phyloP scores from a whole-genome alignment of 92 coral and sea anemone genomes.

The Virgularia gustaviana region DNA sequence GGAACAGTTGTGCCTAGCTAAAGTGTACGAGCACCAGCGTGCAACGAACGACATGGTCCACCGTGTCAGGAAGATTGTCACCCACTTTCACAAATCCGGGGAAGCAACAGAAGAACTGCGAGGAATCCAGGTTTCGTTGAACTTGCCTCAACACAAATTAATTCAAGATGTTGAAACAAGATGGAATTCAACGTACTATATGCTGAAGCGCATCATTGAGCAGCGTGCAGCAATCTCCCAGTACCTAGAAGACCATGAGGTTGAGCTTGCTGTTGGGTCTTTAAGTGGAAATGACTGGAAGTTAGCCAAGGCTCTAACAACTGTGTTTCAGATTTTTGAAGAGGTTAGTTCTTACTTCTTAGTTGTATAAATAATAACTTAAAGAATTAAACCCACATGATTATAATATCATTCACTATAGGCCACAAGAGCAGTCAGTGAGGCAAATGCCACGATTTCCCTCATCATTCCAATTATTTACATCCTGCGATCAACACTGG shows the following conservation, averaged over 20 bases:
- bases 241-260: not conserved
- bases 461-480: not conserved
- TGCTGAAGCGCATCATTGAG: too few species aligned
- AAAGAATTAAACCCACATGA: not conserved
- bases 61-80: not conserved
- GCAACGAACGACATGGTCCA: conserved; percentile 1
- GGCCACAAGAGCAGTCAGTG: conserved; percentile 21
- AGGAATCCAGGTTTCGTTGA: too few species aligned
- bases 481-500: not conserved
- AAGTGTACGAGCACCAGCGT: conserved; percentile 8
- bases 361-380: too few species aligned
- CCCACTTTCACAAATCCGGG: not conserved
- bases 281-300: not conserved
- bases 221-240: too few species aligned
- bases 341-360: not conserved
- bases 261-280: not conserved
- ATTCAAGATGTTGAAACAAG: too few species aligned
- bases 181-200: too few species aligned
- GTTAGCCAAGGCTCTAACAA: not conserved
- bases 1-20: not conserved
- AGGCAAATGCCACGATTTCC: conserved; percentile 6
- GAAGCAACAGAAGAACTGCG: not conserved
- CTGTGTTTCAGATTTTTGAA: not conserved
- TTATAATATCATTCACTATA: not conserved
- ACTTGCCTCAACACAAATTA: too few species aligned